Evolutionary conservation across 2,113 vertebrate genomes (phyloP), one percentile per base, ranked within the genome.

Genomic region (Nansenia antarctica): DNA sequence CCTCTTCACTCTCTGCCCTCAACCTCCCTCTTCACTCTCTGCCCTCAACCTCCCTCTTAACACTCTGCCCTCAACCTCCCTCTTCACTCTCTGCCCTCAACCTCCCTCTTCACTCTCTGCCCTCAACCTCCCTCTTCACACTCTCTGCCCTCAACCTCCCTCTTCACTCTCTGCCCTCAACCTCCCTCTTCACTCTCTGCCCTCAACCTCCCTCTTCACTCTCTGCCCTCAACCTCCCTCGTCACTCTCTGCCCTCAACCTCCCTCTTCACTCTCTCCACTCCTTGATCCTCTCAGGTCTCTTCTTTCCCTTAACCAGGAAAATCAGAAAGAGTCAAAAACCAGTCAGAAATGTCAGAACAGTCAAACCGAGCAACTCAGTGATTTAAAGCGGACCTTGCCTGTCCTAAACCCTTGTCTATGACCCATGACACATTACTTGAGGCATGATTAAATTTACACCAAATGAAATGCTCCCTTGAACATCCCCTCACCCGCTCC

Each of bases 391-490:
- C 20, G 42, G 32, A 34, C 49, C 53, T 11, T 26, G 37, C 5
- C n/a, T 20, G n/a, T 3, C 22, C 27, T 69, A 24, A 64, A 70
- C 65, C 60, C 54, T 29, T 42, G 65, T 42, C 39, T 69, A 68
- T 55, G 71, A 76, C 72, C 65, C 63, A 72, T 31, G 62, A 75
- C 62, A 70, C 61, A 24, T 72, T 69, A 65, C 76, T 75, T 22
- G 37, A 75, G 69, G 71, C 62, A 72, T 69, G 61, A 73, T 84
- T 82, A 68, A 42, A 76, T 87, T 83, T 74, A 71, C 69, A 72
- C 66, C 67, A 73, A 83, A 78, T 69, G 60, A 59, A 79, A 61
- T 7, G 53, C 79, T 70, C 81, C 67, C 79, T 82, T 67, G 67
- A 71, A 35, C 2, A 15, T 14, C 45, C 15, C 45, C 35, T 3